Percentiles rank a stretch among this genome's conserved stretches.
phyloP scores from a whole-genome alignment of 1,140 invertebrate genomes.

The Polyergus mexicanus region DNA sequence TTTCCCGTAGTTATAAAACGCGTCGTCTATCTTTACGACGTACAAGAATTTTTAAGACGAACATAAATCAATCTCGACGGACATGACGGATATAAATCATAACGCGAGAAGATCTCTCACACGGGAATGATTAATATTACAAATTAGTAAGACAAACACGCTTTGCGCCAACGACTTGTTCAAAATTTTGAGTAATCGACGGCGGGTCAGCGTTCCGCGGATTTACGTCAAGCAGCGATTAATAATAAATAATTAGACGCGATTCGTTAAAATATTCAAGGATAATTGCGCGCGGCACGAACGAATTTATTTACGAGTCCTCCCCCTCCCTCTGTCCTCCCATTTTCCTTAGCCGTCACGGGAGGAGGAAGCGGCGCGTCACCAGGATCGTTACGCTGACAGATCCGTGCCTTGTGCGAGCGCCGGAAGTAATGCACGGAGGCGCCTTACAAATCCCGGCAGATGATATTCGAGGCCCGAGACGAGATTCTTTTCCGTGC shows the following conservation, averaged over 20 bases:
- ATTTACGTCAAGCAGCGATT: constrained; percentile 72
- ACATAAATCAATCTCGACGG: constrained; percentile 46
- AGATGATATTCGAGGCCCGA: constrained; percentile 10
- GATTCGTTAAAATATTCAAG: constrained; percentile 83
- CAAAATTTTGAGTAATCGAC: constrained; percentile 61
- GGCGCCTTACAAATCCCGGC: constrained; percentile 71
- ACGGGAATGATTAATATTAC: constrained; percentile 64
- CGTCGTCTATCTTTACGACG: not conserved
- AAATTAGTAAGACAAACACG: constrained; percentile 65
- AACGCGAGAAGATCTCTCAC: constrained; percentile 9
- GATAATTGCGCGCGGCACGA: constrained; percentile 67
- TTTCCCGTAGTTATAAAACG: not conserved
- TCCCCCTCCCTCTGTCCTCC: constrained; percentile 4
- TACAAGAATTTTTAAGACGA: not conserved
- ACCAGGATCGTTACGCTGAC: constrained; percentile 86
- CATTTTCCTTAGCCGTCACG: constrained; percentile 68
- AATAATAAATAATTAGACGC: constrained; percentile 84
- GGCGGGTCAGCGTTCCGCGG: not conserved
- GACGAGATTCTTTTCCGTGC: constrained; percentile 7
- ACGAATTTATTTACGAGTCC: constrained; percentile 54
- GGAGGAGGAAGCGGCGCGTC: constrained; percentile 83
- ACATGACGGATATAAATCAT: constrained; percentile 35
- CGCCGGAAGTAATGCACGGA: constrained; percentile 81
- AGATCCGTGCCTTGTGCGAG: constrained; percentile 76
- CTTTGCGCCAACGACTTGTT: constrained; percentile 44